Evolutionary conservation across 2,113 vertebrate species (phyloP).

Genomic region (Nipponia nippon): DNA sequence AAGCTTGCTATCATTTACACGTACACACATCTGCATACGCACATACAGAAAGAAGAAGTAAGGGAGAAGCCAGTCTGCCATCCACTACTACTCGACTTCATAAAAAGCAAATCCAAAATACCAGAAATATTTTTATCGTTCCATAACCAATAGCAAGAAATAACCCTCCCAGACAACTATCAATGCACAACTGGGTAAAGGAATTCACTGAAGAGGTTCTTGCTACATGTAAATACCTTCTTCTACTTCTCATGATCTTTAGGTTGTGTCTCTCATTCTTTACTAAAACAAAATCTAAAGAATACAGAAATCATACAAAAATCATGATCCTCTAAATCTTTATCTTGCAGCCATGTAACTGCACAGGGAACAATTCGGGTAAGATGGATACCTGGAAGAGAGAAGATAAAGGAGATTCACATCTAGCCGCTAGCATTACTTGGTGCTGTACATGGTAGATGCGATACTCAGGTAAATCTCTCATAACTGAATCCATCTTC

Average conservation of each 20-base stretch:
- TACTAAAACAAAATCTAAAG: neutral
- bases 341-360: neutral
- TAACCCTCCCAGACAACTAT: neutral
- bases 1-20: neutral
- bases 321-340: neutral
- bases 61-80: neutral
- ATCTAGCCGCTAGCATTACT: neutral
- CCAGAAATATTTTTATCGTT: neutral
- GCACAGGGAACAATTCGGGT: neutral
- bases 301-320: neutral
- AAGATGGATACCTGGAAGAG: neutral
- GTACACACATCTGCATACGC: neutral
- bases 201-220: neutral
- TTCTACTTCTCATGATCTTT: neutral
- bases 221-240: neutral
- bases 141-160: neutral
- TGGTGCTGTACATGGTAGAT: neutral
- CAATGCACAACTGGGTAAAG: neutral
- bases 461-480: neutral
- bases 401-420: neutral
- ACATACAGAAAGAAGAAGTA: neutral
- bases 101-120: neutral
- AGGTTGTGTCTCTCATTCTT: neutral
- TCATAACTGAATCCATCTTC: neutral
- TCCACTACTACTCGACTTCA: neutral